Conservation (phyloP, 1,140 invertebrate genomes). For the Drosophila mojavensis region DNA sequence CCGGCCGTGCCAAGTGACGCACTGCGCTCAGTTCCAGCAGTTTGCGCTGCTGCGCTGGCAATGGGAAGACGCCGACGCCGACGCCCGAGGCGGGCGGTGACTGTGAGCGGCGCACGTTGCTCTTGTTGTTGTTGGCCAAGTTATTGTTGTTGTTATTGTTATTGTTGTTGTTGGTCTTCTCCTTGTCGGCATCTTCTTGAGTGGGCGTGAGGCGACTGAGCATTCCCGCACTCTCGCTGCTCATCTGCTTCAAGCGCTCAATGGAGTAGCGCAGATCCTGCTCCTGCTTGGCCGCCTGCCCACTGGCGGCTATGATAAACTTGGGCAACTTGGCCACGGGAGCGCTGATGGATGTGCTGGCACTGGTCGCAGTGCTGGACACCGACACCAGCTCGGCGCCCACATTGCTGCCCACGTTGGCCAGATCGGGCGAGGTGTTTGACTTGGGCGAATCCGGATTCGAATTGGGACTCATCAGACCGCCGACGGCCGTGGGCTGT, state of each 20-base stretch:
- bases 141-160: slow-evolving; percentile 53
- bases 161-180: slow-evolving; percentile 54
- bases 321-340: slow-evolving; percentile 71
- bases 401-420: slow-evolving; percentile 30
- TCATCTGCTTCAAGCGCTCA: slow-evolving; percentile 82
- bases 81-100: slow-evolving; percentile 38
- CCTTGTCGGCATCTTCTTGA: slow-evolving; percentile 58
- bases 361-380: slow-evolving; percentile 5
- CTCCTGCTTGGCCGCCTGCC: slow-evolving; percentile 50
- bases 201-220: slow-evolving; percentile 72
- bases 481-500: slow-evolving; percentile 60
- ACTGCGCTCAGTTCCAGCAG: slow-evolving; percentile 62
- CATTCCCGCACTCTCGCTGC: slow-evolving; percentile 60
- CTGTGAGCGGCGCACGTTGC: slow-evolving; percentile 42
- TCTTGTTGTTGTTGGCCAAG: slow-evolving; percentile 45
- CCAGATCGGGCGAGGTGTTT: slow-evolving; percentile 70
- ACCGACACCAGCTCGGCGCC: slow-evolving; percentile 15
- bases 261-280: slow-evolving; percentile 75
- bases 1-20: slow-evolving; percentile 69
- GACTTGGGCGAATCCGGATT: slow-evolving; percentile 81
- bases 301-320: slow-evolving; percentile 69
- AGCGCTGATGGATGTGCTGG: slow-evolving; percentile 20
- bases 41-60: slow-evolving; percentile 67
- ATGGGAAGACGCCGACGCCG: slow-evolving; percentile 37
- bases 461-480: slow-evolving; percentile 79